Percentiles rank a stretch among this genome's conserved stretches.
Evolutionary conservation across 2,888 invertebrate species (phyloP).

Genomic region (Pilophorus perplexus): DNA sequence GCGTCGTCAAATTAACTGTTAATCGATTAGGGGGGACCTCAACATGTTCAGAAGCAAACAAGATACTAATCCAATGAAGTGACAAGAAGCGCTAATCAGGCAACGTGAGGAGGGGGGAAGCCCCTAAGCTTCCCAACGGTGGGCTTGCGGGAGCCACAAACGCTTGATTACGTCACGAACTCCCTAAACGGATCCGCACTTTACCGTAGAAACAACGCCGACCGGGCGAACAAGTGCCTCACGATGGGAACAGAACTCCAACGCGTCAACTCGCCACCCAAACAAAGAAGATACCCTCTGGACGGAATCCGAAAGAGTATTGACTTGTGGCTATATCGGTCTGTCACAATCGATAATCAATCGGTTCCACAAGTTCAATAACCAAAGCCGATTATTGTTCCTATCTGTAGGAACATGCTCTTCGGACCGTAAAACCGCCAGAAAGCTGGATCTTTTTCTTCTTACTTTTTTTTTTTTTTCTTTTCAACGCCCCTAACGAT

Average conservation of each 20-base stretch:
- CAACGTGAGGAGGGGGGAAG: background rate
- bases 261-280: too few species aligned
- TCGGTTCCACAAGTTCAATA: conserved; percentile 42
- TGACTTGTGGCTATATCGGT: conserved; percentile 44
- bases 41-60: conserved; percentile 19
- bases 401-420: conserved; percentile 20
- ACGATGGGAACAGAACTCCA: too few species aligned
- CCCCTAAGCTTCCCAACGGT: conserved; percentile 14
- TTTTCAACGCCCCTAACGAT: too few species aligned
- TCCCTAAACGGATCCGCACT: conserved; percentile 18
- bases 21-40: conserved; percentile 6
- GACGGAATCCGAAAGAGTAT: conserved; percentile 40
- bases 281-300: too few species aligned
- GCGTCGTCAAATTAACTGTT: background rate
- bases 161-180: conserved; percentile 12
- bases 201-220: background rate
- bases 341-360: conserved; percentile 46
- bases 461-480: too few species aligned
- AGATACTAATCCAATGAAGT: conserved; percentile 30
- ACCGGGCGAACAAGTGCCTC: too few species aligned
- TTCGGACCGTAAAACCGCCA: conserved; percentile 27
- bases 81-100: conserved; percentile 17
- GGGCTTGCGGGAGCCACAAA: conserved; percentile 5
- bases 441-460: too few species aligned
- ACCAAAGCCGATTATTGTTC: conserved; percentile 37